A percentile compares a stretch with the other conserved stretches of the same genome.
Evolutionary conservation across 2,113 vertebrate genomes (phyloP).

Genomic region (Micronisus gabar): DNA sequence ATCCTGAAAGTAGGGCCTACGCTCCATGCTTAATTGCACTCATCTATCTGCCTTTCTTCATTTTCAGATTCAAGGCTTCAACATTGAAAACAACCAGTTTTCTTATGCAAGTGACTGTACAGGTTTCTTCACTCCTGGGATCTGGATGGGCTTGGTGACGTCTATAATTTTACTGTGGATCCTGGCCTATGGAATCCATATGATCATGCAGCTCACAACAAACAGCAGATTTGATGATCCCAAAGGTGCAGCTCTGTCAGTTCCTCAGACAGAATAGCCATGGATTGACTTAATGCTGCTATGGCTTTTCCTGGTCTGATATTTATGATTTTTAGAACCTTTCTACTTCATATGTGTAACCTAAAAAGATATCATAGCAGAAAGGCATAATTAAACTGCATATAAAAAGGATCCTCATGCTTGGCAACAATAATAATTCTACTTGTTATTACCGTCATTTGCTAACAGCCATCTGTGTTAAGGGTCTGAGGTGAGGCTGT

Average conservation of each 20-base stretch:
- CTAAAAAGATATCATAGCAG: neutral
- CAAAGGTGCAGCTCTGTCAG: conserved; percentile 43
- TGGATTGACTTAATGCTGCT: neutral
- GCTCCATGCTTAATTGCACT: neutral
- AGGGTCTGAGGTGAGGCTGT: neutral
- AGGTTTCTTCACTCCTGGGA: conserved; percentile 55
- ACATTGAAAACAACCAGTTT: conserved; percentile 36
- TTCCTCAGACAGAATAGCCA: conserved; percentile 63
- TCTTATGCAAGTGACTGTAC: conserved; percentile 62
- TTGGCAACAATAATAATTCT: neutral
- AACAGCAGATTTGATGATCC: conserved; percentile 64
- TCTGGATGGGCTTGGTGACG: conserved; percentile 65
- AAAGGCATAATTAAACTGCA: neutral
- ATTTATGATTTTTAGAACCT: neutral
- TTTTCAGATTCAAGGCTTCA: conserved; percentile 71
- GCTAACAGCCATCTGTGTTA: neutral
- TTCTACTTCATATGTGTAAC: neutral
- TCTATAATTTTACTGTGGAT: conserved; percentile 59
- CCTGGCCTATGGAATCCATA: conserved; percentile 50
- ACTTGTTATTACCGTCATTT: neutral
- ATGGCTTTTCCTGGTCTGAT: neutral
- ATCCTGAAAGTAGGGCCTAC: neutral
- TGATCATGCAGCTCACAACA: conserved; percentile 60
- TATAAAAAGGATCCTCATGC: neutral
- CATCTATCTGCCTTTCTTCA: neutral